Percentiles rank a stretch among this genome's conserved stretches.
These are phyloP conservation scores for Nilaparvata lugens DNA, from an alignment of 1,140 invertebrate genomes.

Conservation along the genomic window DNA sequence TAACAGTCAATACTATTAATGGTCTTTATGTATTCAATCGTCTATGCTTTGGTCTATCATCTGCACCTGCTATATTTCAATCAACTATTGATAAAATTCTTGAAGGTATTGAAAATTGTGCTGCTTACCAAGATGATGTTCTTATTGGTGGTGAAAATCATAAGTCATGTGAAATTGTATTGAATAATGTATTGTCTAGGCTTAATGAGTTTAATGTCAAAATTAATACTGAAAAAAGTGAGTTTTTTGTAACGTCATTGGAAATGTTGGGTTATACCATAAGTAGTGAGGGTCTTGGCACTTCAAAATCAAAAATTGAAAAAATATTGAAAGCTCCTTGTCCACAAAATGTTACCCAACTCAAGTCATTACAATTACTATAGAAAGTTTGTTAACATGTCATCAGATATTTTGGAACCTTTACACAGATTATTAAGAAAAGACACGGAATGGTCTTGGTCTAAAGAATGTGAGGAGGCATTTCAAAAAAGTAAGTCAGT, in stretches of 20 bases:
- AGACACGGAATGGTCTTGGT: constrained; percentile 10
- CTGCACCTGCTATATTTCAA: constrained; percentile 32
- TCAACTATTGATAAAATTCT: constrained; percentile 30
- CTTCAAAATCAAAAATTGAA: background rate
- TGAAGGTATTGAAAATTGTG: constrained; percentile 19
- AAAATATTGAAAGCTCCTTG: constrained; percentile 2
- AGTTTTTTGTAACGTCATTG: background rate
- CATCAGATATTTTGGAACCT: too few species aligned
- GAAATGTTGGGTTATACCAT: constrained; percentile 8
- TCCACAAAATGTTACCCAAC: constrained; percentile 4
- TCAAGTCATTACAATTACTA: constrained; percentile 11
- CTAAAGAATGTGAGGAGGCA: constrained; percentile 13
- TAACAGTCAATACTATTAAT: too few species aligned
- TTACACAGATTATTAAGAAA: too few species aligned
- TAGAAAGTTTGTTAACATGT: too few species aligned
- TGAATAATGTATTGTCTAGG: background rate
- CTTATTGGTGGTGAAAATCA: constrained; percentile 2
- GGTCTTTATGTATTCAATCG: too few species aligned
- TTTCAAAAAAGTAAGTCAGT: constrained; percentile 17
- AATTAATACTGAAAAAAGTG: background rate
- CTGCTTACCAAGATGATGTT: constrained; percentile 8
- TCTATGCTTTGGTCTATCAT: constrained; percentile 29
- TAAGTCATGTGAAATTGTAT: background rate
- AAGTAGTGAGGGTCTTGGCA: too few species aligned
- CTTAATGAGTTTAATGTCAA: too few species aligned